phyloP scores from a whole-genome alignment of 2,113 vertebrate species.

The Arizona elegans region DNA sequence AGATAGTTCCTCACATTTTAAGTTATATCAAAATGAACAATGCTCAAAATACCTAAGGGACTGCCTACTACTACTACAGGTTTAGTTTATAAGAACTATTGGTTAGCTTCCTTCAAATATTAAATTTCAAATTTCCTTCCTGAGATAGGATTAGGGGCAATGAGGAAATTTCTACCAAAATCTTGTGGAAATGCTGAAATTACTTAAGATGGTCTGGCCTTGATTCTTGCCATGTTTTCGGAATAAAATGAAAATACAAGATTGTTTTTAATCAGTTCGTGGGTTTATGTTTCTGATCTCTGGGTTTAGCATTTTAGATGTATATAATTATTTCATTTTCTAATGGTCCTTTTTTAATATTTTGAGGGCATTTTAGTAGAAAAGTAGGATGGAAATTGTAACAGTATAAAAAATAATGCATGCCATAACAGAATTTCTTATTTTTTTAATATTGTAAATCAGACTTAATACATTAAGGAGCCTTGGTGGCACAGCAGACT shows the following conservation, averaged over 20 bases:
- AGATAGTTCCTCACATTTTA: not conserved
- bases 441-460: not conserved
- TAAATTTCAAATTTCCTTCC: not conserved
- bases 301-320: not conserved
- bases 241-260: not conserved
- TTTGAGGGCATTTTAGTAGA: not conserved
- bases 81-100: not conserved
- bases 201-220: not conserved
- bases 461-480: not conserved
- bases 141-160: not conserved
- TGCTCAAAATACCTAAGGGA: not conserved
- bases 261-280: not conserved
- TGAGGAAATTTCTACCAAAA: not conserved
- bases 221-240: not conserved
- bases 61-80: not conserved
- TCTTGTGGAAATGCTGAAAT: not conserved
- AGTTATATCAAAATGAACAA: not conserved
- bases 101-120: not conserved
- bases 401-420: not conserved
- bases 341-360: not conserved
- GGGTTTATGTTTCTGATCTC: not conserved
- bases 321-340: not conserved
- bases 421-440: not conserved
- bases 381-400: not conserved
- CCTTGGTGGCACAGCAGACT: no score